Percentiles rank a stretch among this genome's conserved stretches.
Conservation (phyloP, 2,888 invertebrate species). For the Acronicta aceris region DNA sequence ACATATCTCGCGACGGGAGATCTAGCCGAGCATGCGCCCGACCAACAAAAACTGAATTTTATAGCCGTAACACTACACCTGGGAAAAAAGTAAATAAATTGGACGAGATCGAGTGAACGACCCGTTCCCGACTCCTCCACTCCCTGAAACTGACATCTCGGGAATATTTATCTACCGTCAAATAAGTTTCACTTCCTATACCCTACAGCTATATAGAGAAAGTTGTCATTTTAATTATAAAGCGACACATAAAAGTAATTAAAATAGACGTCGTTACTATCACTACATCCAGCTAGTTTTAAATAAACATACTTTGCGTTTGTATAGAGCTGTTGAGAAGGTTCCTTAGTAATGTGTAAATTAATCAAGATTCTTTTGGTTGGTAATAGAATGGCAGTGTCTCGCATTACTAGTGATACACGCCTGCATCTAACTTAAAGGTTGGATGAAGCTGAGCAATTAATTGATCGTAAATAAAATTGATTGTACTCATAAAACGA, state of each 20-base stretch:
- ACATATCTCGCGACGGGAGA: slow-evolving; percentile 89
- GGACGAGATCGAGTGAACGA: slow-evolving; percentile 80
- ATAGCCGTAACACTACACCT: slow-evolving; percentile 86
- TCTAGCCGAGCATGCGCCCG: slow-evolving; percentile 84
- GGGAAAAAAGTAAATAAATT: slow-evolving; percentile 86
- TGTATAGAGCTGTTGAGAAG: slow-evolving; percentile 16
- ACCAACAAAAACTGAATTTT: slow-evolving; percentile 87
- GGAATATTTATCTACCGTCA: slow-evolving; percentile 55
- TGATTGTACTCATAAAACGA: slow-evolving; percentile 37
- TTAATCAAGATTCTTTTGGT: slow-evolving; percentile 52
- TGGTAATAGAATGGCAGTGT: slow-evolving; percentile 40
- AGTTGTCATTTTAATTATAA: slow-evolving; percentile 26
- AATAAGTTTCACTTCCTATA: slow-evolving; percentile 22
- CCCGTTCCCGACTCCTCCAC: slow-evolving; percentile 67
- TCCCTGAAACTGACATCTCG: slow-evolving; percentile 63
- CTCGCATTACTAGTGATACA: slow-evolving; percentile 31
- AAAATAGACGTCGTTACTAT: slow-evolving; percentile 22
- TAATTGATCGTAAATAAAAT: slow-evolving; percentile 48
- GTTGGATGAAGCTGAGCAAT: slow-evolving; percentile 28
- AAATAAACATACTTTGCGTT: slow-evolving; percentile 33
- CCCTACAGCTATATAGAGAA: slow-evolving; percentile 13
- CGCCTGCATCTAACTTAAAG: slow-evolving; percentile 26
- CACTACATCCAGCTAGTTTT: slow-evolving; percentile 17
- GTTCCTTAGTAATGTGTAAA: slow-evolving; percentile 38
- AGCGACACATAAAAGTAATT: slow-evolving; percentile 26